phyloP scores from a whole-genome alignment of 2,113 vertebrate genomes.

The Platysteira castanea region DNA sequence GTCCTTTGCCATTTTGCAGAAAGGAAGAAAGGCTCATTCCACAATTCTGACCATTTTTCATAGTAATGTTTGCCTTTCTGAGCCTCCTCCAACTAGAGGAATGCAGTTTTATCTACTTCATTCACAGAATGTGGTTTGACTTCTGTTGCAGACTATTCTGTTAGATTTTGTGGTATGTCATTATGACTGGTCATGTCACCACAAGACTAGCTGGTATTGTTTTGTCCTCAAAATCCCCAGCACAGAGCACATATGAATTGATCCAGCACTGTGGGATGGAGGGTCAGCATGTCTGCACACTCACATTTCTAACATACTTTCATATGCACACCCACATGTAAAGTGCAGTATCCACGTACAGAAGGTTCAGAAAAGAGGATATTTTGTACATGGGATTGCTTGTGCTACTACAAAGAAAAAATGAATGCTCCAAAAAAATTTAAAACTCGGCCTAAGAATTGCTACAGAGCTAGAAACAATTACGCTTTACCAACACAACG shows the following conservation, averaged over 20 bases:
- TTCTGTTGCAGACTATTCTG: neutral
- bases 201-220: neutral
- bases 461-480: neutral
- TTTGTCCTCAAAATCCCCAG: neutral
- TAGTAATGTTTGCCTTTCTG: neutral
- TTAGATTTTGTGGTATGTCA: neutral
- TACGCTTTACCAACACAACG: neutral
- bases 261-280: neutral
- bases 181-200: neutral
- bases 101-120: neutral
- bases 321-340: neutral
- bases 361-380: neutral
- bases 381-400: neutral
- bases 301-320: neutral
- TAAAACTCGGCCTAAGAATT: neutral
- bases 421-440: neutral
- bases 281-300: neutral
- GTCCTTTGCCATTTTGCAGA: neutral
- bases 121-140: neutral
- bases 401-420: neutral
- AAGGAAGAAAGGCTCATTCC: neutral
- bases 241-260: fast-evolving
- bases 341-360: neutral
- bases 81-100: neutral
- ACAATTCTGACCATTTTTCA: neutral